A percentile compares a stretch with the other conserved stretches of the same genome.
These are phyloP conservation scores for Scyliorhinus canicula DNA, from an alignment of 2,797 vertebrate species.

Conservation along the genomic window DNA sequence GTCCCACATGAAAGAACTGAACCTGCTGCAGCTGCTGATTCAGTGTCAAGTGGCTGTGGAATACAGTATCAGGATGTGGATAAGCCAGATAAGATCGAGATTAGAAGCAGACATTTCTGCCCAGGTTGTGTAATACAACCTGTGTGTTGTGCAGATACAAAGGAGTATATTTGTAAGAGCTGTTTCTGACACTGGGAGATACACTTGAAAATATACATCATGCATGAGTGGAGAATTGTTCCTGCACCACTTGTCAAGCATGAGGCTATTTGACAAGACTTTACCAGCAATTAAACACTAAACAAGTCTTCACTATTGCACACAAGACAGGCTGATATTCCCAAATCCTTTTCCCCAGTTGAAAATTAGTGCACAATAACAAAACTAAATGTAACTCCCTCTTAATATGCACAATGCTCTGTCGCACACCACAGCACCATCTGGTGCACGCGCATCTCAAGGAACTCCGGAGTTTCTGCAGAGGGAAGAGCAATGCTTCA, in stretches of 20 bases:
- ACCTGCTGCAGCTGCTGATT: neutral
- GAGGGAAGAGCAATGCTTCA: neutral
- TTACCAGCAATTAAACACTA: neutral
- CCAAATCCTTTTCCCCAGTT: neutral
- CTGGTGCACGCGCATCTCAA: constrained; percentile 23
- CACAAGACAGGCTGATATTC: neutral
- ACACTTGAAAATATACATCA: neutral
- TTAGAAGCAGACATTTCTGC: neutral
- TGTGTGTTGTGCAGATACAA: neutral
- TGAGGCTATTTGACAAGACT: neutral
- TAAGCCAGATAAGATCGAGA: neutral
- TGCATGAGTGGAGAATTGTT: neutral
- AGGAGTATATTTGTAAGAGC: neutral
- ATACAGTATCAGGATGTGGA: neutral
- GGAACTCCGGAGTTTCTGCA: neutral
- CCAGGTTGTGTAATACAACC: neutral
- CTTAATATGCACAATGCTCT: neutral
- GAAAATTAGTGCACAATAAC: neutral
- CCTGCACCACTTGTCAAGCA: neutral
- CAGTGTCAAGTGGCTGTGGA: neutral
- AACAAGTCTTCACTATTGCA: neutral
- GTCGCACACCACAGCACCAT: neutral
- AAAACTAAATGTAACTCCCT: neutral
- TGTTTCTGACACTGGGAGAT: neutral
- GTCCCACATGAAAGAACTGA: neutral